These are phyloP conservation scores for Thaleichthys pacificus DNA, from an alignment of 2,797 vertebrate genomes.

Conservation along the genomic window DNA sequence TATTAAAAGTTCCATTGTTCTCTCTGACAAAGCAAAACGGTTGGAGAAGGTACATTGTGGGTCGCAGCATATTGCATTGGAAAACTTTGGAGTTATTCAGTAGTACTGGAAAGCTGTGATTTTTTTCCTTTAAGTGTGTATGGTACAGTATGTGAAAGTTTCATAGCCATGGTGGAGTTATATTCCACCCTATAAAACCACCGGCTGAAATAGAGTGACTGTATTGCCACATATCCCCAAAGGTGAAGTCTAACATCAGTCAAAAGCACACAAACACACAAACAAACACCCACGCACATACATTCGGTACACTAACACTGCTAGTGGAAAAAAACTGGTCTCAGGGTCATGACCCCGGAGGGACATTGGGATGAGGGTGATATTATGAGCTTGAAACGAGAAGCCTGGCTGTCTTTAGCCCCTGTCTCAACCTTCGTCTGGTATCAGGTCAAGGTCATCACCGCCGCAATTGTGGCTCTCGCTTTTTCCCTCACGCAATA, in stretches of 20 bases:
- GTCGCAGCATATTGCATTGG: too few species aligned
- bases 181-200: background rate
- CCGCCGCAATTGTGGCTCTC: too few species aligned
- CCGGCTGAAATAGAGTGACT: background rate
- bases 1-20: too few species aligned
- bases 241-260: background rate
- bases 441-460: too few species aligned
- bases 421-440: background rate
- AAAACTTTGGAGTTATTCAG: too few species aligned
- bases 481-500: too few species aligned
- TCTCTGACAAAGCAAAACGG: too few species aligned
- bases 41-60: too few species aligned
- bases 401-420: background rate
- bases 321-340: background rate
- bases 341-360: background rate
- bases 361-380: background rate
- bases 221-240: background rate
- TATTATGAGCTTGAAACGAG: background rate
- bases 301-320: too few species aligned
- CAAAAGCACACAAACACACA: constrained; percentile 9
- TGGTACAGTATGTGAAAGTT: too few species aligned
- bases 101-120: too few species aligned
- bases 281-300: background rate
- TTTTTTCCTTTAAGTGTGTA: too few species aligned
- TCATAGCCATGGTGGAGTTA: background rate